Base-by-base conservation (phyloP, 2,113 vertebrate species). In the Otus sunia region DNA sequence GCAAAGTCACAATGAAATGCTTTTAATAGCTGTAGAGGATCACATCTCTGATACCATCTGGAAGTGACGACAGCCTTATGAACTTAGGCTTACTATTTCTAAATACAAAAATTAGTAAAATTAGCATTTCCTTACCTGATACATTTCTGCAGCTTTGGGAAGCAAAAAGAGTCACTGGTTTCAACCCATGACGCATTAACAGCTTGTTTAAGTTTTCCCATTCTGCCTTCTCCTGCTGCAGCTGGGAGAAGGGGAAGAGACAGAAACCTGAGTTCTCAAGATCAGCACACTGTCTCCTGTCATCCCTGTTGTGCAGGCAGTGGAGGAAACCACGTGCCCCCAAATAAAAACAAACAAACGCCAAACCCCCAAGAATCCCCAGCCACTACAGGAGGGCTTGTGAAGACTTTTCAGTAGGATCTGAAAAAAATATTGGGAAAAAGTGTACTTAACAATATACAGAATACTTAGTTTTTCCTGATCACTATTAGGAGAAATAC, bases 201-300 rank as follows among this genome's bases (percentile, higher is more conserved):
- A 98, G 81, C 53, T 97, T 96, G 81, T 99, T 99, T 71, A 99
- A 73, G 13, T 81, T 95, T 15, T 98, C 98, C 99, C 99, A 99
- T 71, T 99, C 98, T 23, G 96, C 94, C 97, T 98, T 98, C 84
- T 99, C 99, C 96, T 88, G 96, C 95, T 97, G 82, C 22, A 73
- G 39, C 4, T 43, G 79, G 22, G 92, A 86, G 76, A 43, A 79
- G 17, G 39, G 56, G 55, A 41, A 67, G 50, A 71, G 49, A 8
- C 16, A 81, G 58, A 89, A 72, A 47, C 13, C 23, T 20, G 27
- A 96, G 34, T 25, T 74, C 53, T 77, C 64, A 53, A 6, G 53
- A 19, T 18, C 13, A 64, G 49, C 21, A 19, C 25, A 45, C 5
- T 10, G 63, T 21, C 36, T 39, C 39, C 69, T 3, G 6, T 17